These are phyloP conservation scores for Poliocrania exsul DNA, from an alignment of 2,797 vertebrate genomes.

Conservation along the genomic window DNA sequence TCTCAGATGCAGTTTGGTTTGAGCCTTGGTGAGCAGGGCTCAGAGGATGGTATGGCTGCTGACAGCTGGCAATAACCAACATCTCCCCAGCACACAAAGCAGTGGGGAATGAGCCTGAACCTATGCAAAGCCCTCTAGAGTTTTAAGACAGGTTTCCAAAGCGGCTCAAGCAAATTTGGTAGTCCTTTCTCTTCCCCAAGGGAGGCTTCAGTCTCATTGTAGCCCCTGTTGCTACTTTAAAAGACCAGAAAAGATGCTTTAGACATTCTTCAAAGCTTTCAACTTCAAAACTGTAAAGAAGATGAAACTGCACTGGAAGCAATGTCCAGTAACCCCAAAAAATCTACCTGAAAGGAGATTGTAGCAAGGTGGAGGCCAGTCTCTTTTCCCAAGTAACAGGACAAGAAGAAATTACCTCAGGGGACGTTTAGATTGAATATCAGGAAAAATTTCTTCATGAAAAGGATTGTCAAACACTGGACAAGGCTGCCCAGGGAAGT, in stretches of 20 bases:
- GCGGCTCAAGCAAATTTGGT: neutral
- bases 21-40: neutral
- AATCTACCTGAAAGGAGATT: neutral
- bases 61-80: neutral
- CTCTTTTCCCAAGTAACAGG: neutral
- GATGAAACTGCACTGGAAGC: neutral
- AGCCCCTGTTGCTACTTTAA: neutral
- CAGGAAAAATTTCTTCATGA: neutral
- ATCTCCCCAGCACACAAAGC: neutral
- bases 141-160: neutral
- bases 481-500: neutral
- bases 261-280: neutral
- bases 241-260: neutral
- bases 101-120: neutral
- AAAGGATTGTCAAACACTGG: neutral
- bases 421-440: neutral
- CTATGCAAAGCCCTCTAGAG: neutral
- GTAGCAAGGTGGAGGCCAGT: neutral
- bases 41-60: neutral
- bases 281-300: neutral
- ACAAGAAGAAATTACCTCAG: neutral
- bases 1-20: accelerated
- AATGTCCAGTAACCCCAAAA: neutral
- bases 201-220: neutral
- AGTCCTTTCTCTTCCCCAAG: neutral